Conservation (phyloP, 2,797 vertebrate genomes). For the Onychomys arenicola region DNA sequence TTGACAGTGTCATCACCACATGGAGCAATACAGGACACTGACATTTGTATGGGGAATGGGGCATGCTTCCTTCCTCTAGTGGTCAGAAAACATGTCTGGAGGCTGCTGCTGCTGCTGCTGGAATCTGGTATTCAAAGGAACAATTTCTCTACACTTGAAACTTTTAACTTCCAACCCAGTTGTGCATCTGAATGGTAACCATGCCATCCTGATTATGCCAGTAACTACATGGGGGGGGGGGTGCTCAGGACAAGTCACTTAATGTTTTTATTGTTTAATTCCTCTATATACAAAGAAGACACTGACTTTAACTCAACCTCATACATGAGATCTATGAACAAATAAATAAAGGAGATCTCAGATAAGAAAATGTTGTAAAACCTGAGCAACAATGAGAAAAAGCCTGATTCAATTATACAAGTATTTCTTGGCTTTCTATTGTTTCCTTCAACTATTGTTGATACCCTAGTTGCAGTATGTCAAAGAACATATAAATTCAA, state of each 20-base stretch:
- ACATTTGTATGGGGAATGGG: not conserved
- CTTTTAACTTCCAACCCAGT: not conserved
- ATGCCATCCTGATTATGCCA: not conserved
- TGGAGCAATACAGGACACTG: not conserved
- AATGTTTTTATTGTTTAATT: not conserved
- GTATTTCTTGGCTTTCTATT: not conserved
- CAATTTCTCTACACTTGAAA: not conserved
- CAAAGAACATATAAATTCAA: conserved; percentile 32
- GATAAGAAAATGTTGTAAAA: not conserved
- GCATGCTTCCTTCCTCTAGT: not conserved
- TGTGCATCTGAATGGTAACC: not conserved
- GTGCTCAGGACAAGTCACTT: not conserved
- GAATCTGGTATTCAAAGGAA: not conserved
- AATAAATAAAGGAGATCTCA: conserved; percentile 22
- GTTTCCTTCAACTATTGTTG: not conserved
- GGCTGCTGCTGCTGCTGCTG: not conserved
- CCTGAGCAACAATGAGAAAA: not conserved
- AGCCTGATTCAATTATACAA: not conserved
- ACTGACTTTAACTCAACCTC: not conserved
- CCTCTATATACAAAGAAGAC: not conserved
- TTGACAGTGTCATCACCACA: not conserved
- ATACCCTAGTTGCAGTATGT: not conserved
- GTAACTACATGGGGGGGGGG: not conserved
- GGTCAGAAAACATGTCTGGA: not conserved
- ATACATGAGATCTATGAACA: not conserved